Evolutionary conservation across 2,113 vertebrate species (phyloP).

Genomic region (Tragelaphus scriptus): DNA sequence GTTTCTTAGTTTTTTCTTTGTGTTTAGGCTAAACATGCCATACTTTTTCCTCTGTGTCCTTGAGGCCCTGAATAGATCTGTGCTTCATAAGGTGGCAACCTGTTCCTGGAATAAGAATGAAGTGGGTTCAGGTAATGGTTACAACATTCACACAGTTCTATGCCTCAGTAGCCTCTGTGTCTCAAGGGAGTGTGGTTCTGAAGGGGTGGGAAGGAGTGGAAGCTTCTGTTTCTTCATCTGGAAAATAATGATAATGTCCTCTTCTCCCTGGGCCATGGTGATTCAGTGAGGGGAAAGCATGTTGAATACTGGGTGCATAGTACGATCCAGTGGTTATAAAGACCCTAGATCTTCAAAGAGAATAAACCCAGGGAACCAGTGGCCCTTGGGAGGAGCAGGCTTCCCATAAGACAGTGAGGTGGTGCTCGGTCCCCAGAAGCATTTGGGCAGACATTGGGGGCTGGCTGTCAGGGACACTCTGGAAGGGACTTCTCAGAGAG

Average conservation of each 20-base stretch:
- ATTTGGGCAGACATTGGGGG: background rate
- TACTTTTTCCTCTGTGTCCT: background rate
- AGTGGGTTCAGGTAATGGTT: background rate
- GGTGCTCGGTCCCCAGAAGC: background rate
- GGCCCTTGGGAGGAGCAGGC: background rate
- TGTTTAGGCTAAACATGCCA: background rate
- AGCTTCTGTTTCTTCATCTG: background rate
- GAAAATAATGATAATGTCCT: background rate
- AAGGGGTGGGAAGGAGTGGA: background rate
- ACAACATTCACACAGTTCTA: background rate
- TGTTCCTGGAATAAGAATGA: background rate
- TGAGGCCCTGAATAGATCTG: background rate
- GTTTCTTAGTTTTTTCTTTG: background rate
- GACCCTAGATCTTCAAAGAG: background rate
- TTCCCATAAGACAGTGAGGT: background rate
- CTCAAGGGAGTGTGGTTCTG: background rate
- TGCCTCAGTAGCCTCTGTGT: background rate
- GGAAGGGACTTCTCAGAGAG: background rate
- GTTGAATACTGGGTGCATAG: background rate
- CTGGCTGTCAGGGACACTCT: background rate
- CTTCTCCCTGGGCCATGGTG: background rate
- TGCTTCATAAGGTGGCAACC: background rate
- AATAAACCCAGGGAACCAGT: background rate
- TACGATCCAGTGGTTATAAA: background rate
- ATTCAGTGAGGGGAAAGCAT: accelerated